These are phyloP conservation scores for Bambusicola thoracicus DNA, from an alignment of 2,113 vertebrate species.

Conservation along the genomic window DNA sequence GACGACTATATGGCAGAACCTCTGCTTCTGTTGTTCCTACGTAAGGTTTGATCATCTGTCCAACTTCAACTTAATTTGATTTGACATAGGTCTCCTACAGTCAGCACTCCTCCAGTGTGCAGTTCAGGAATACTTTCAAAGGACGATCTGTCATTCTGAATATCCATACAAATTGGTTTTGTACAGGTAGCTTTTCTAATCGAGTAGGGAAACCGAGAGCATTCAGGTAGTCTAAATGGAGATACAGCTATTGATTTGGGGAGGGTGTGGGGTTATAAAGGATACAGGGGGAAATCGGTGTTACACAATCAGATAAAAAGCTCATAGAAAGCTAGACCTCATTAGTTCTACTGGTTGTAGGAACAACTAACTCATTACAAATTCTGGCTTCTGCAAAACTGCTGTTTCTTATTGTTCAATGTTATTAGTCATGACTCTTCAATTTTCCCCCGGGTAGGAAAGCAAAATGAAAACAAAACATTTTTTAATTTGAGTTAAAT, in stretches of 20 bases:
- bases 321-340: background rate
- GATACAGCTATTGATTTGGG: background rate
- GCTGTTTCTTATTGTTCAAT: background rate
- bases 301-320: background rate
- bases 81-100: background rate
- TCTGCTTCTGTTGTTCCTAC: background rate
- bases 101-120: background rate
- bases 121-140: background rate
- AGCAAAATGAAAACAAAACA: background rate
- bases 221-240: background rate
- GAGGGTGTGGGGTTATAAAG: background rate
- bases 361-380: background rate
- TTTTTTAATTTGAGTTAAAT: slow-evolving; percentile 1
- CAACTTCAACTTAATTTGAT: background rate
- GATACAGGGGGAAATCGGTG: background rate
- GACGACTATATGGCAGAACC: background rate
- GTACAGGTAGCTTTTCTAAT: background rate
- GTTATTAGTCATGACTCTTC: background rate
- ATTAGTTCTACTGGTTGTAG: background rate
- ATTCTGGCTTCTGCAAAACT: background rate
- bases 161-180: background rate
- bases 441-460: background rate
- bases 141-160: background rate
- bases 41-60: background rate
- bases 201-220: background rate